phyloP scores from a whole-genome alignment of 92 coral and sea anemone species.

The Palythoa caribaeorum region DNA sequence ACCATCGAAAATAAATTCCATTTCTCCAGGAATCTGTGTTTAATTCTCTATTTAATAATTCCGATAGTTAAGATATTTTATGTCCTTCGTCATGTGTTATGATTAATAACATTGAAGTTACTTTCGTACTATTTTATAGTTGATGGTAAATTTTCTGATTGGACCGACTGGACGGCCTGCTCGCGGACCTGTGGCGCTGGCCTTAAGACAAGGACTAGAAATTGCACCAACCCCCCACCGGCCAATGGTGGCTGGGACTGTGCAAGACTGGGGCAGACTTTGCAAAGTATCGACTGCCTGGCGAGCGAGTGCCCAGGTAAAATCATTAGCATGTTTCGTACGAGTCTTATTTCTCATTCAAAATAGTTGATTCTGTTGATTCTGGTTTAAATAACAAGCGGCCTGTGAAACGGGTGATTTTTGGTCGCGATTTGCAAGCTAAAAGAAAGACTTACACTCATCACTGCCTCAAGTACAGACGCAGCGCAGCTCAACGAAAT shows the following conservation, averaged over 20 bases:
- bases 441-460: too few relatives aligned
- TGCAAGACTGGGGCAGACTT: conserved; percentile 77
- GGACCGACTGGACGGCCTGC: conserved; percentile 89
- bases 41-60: too few relatives aligned
- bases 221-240: conserved; percentile 94
- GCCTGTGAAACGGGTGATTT: too few relatives aligned
- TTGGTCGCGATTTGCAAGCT: too few relatives aligned
- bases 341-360: too few relatives aligned
- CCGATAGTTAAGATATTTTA: too few relatives aligned
- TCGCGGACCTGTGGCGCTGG: conserved; percentile 94
- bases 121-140: conserved; percentile 44
- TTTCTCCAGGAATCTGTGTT: too few relatives aligned
- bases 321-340: not conserved
- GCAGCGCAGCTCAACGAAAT: too few relatives aligned
- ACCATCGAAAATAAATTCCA: too few relatives aligned
- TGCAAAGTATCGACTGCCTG: conserved; percentile 82
- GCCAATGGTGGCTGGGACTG: conserved; percentile 90
- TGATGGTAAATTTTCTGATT: conserved; percentile 83
- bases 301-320: conserved; percentile 94
- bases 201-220: conserved; percentile 73
- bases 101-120: not conserved
- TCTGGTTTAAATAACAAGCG: too few relatives aligned
- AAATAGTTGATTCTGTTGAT: too few relatives aligned
- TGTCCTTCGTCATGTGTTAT: not conserved
- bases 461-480: too few relatives aligned